Base-by-base conservation (phyloP, 2,113 vertebrate genomes). In the Coryphaenoides rupestris region DNA sequence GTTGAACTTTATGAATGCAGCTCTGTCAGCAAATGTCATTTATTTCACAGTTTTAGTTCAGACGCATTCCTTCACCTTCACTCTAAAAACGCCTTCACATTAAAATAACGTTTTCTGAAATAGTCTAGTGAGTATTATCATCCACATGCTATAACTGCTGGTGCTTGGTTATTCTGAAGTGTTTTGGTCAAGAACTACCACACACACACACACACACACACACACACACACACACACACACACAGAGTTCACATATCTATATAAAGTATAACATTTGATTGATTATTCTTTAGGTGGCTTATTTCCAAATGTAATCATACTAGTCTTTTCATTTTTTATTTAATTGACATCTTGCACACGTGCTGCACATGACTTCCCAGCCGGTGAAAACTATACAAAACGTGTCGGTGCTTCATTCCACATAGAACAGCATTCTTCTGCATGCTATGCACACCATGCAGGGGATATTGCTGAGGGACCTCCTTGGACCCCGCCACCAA, bases 401-500 rank as follows among this genome's bases (percentile, higher is more conserved):
- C 64, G 75, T 64, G 14, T 66, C 47, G 62, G 63, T 28, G 71
- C 69, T 22, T 7, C 15, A 49, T 61, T 40, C 50, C 68, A 75
- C 54, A 45, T 1, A 1, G 19, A 12, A 60, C 17, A 68, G 62
- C 68, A 81, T 5, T 17, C n/a, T 52, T 69, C n/a, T 55, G 21
- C 28, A 33, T 66, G 63, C 46, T 15, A 5, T 55, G 70, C 67
- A 75, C 75, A 74, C 78, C 60, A 52, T 61, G 65, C 69, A 66
- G 61, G 58, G 72, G 71, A 75, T 79, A 79, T 80, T 83, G 70
- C 77, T 81, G 26, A 72, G 80, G 83, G 78, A 82, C 73, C 69
- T 81, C 62, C 55, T 76, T 75, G 75, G 75, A 69, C 33, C 24
- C 55, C 19, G 58, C 63, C 65, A 74, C 73, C 70, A 71, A 69